These are phyloP conservation scores for Psittacula cyanocephala DNA, from an alignment of 2,113 vertebrate genomes.

Conservation along the genomic window DNA sequence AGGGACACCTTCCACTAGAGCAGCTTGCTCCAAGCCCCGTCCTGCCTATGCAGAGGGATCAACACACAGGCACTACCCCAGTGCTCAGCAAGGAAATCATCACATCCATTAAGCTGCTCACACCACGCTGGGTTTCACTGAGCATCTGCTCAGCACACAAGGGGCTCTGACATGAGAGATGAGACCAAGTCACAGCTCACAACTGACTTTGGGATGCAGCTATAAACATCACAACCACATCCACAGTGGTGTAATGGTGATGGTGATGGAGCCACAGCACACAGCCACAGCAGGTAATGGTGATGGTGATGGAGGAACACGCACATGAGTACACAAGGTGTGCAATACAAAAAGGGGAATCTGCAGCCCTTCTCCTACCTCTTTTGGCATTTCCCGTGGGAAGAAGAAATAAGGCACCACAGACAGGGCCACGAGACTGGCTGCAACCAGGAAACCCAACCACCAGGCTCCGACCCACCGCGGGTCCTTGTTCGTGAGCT, in stretches of 20 bases:
- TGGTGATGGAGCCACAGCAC: neutral
- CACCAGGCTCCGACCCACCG: slow-evolving; percentile 98
- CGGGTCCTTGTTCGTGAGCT: slow-evolving; percentile 75
- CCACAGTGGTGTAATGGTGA: neutral
- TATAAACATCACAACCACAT: neutral
- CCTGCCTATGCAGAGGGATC: neutral
- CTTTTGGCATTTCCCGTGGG: slow-evolving; percentile 82
- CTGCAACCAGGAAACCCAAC: slow-evolving; percentile 89
- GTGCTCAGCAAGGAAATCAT: too few species aligned
- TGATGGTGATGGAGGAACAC: rapidly evolving
- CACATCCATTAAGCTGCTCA: neutral
- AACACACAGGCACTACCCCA: neutral
- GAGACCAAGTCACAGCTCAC: neutral
- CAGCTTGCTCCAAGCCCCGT: neutral
- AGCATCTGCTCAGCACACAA: neutral
- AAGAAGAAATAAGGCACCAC: slow-evolving; percentile 92
- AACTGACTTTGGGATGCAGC: neutral
- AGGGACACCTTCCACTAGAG: neutral
- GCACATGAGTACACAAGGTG: rapidly evolving
- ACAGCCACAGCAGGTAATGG: neutral
- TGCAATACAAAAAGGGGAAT: neutral
- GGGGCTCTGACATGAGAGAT: neutral
- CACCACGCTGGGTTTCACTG: neutral
- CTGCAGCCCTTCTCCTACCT: slow-evolving; percentile 65
- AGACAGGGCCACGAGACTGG: slow-evolving; percentile 79